phyloP scores from a whole-genome alignment of 2,113 vertebrate species.

The Lophochroa leadbeateri region DNA sequence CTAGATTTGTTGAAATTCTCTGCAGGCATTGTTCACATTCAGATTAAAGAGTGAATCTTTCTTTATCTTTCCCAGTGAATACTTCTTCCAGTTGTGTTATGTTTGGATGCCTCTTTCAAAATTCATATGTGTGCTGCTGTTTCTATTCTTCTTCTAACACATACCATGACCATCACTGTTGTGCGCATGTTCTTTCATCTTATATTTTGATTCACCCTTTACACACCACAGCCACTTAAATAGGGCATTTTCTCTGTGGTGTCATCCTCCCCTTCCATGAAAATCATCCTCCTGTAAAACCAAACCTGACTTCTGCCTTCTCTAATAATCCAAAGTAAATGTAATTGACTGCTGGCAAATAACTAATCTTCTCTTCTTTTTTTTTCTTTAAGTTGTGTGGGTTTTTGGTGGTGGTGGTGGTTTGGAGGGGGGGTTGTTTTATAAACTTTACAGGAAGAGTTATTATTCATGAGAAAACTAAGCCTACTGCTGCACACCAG shows the following conservation, averaged over 20 bases:
- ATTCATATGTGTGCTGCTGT: background rate
- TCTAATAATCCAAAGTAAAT: background rate
- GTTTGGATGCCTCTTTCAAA: background rate
- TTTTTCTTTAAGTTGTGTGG: no score
- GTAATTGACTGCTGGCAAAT: background rate
- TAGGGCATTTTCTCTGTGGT: background rate
- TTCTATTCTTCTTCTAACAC: background rate
- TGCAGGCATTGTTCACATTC: background rate
- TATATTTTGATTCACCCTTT: background rate
- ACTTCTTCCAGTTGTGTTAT: background rate
- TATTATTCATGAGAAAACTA: background rate
- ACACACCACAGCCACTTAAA: background rate
- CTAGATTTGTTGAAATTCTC: background rate
- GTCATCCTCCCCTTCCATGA: background rate
- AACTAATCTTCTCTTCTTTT: background rate
- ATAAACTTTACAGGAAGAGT: background rate
- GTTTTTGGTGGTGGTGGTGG: background rate
- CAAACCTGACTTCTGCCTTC: background rate
- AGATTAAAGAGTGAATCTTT: background rate
- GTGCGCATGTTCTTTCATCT: background rate
- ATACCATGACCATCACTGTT: background rate
- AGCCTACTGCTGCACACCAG: background rate
- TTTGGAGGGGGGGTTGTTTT: background rate
- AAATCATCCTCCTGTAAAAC: background rate
- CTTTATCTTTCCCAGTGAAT: background rate